phyloP scores from a whole-genome alignment of 2,888 invertebrate genomes.

The Tetragonisca angustula region DNA sequence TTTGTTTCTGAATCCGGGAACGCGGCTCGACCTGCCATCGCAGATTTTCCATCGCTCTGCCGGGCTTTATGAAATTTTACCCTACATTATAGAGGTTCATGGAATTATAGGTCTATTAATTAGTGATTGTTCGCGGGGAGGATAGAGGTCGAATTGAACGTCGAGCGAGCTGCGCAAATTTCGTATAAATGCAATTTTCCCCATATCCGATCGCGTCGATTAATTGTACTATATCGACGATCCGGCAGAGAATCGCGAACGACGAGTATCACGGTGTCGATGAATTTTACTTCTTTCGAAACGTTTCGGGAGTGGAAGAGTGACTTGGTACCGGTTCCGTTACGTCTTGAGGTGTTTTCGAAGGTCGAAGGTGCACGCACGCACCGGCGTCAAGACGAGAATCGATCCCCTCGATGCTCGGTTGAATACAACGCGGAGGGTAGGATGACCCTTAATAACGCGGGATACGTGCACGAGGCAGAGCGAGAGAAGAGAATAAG shows the following conservation, averaged over 20 bases:
- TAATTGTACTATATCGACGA: background rate
- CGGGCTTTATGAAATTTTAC: conserved; percentile 30
- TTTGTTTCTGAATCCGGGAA: conserved; percentile 19
- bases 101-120: conserved; percentile 50
- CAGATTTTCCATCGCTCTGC: background rate
- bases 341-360: background rate
- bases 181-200: conserved; percentile 24
- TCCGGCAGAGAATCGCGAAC: background rate
- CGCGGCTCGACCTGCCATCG: background rate
- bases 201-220: background rate
- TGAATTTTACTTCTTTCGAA: too few relatives aligned
- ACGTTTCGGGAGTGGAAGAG: background rate
- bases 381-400: conserved; percentile 50
- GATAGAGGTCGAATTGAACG: background rate
- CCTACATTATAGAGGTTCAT: conserved; percentile 28
- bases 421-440: conserved; percentile 37
- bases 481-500: background rate
- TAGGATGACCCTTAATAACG: conserved; percentile 67
- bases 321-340: background rate
- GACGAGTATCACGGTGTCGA: background rate
- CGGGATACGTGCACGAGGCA: conserved; percentile 47
- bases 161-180: conserved; percentile 17
- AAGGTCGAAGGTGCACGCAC: conserved; percentile 43
- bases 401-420: conserved; percentile 52
- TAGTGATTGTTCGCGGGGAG: conserved; percentile 8